Base-by-base conservation (phyloP, 2,888 invertebrate genomes). In the Peribatodes rhomboidaria region DNA sequence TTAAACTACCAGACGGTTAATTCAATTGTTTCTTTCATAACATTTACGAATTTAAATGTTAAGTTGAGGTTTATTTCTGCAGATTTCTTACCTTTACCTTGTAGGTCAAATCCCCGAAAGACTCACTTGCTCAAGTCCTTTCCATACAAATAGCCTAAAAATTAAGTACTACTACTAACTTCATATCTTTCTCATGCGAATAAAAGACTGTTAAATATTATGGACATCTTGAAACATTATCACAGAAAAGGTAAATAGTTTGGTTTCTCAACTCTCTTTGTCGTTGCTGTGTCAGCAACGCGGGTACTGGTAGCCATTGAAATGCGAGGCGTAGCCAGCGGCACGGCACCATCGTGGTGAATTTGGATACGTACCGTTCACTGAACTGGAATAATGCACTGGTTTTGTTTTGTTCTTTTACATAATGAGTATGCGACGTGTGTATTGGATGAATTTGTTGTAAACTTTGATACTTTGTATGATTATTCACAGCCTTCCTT, bases 311-410 rank as follows among this genome's bases (percentile, higher is more conserved):
- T 20, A 16, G 18, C 13, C 31, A 69, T 72, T 70, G 37, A 65
- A 64, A 72, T 72, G 69, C 72, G 63, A 68, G 65, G 20, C 65
- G 56, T 44, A 35, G 13, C 31, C n/a, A 35, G 39, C 39, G 41
- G 18, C 54, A 50, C 62, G n/a, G n/a, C n/a, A n/a, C 56, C 56
- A 65, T 61, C 55, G 58, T 54, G 33, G 46, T 66, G 58, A 70
- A 65, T 71, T 72, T 60, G 65, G 62, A 58, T 53, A 60, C 56
- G 61, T 58, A 73, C 74, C 74, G 74, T 74, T 74, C 62, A 61
- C 33, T 71, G 68, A 64, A 71, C 73, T 68, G 65, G 68, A 67
- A 67, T 62, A 67, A 60, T 59, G 64, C 58, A 65, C 68, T 71
- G 50, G 54, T 66, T 69, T 61, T 58, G 37, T 62, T 69, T 65